Percentiles rank a stretch among this genome's conserved stretches.
phyloP scores from a whole-genome alignment of 1,140 invertebrate species.

The Sitobion miscanthi region DNA sequence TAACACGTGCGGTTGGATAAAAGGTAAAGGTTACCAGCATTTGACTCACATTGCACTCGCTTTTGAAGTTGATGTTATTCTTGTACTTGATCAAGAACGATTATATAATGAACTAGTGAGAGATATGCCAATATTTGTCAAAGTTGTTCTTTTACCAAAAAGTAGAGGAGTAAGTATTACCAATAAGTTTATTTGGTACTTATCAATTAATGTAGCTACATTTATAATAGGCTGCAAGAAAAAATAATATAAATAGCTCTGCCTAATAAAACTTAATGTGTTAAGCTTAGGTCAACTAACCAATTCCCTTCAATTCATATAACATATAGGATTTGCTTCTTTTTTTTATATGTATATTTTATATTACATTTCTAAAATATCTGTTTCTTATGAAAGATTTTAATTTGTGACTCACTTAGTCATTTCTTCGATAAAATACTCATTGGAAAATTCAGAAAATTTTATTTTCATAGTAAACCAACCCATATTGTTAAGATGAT shows the following conservation, averaged over 20 bases:
- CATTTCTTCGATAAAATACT: too few species aligned
- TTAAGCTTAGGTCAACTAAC: too few species aligned
- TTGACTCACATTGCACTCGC: slow-evolving; percentile 85
- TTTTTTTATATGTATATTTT: neutral
- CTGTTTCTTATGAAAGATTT: neutral
- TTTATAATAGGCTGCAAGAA: neutral
- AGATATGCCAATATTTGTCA: slow-evolving; percentile 92
- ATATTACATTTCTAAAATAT: neutral
- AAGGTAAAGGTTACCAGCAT: slow-evolving; percentile 84
- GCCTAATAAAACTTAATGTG: neutral
- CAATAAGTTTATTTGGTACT: neutral
- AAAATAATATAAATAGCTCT: neutral
- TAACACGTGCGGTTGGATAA: slow-evolving; percentile 98
- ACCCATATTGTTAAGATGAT: neutral
- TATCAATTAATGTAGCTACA: neutral
- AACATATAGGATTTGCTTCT: neutral
- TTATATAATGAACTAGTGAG: slow-evolving; percentile 92
- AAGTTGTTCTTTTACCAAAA: slow-evolving; percentile 92
- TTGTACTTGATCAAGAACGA: slow-evolving; percentile 96
- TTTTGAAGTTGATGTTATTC: slow-evolving; percentile 94
- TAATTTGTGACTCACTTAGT: neutral
- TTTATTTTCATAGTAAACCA: neutral
- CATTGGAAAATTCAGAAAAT: neutral
- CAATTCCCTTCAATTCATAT: too few species aligned
- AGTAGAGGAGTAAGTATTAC: slow-evolving; percentile 85